Evolutionary conservation across 2,797 vertebrate genomes (phyloP).

Genomic region (Enteromius argenteus): DNA sequence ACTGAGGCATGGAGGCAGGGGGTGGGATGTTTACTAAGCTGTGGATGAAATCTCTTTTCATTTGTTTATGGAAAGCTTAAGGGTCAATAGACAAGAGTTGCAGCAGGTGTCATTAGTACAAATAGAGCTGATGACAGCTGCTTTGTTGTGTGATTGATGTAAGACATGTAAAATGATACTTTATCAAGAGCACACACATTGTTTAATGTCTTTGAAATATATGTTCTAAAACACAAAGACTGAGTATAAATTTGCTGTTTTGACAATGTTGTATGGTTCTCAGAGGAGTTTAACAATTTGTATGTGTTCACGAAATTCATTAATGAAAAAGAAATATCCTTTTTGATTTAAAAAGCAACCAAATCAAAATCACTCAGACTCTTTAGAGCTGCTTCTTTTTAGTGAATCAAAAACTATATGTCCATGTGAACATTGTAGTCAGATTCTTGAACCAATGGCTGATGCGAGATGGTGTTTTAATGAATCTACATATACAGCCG

Average conservation of each 20-base stretch:
- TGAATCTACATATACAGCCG: not conserved
- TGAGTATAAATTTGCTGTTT: not conserved
- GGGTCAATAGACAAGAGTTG: conserved; percentile 31
- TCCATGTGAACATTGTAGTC: too few relatives aligned
- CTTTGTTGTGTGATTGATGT: conserved; percentile 28
- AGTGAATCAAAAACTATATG: not conserved
- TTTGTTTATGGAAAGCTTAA: conserved; percentile 46
- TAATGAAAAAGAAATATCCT: not conserved
- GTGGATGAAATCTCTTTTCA: conserved; percentile 49
- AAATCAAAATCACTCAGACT: not conserved
- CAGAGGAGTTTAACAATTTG: not conserved
- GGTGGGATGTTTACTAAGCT: conserved; percentile 51
- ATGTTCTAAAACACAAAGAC: not conserved
- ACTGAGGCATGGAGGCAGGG: conserved; percentile 29
- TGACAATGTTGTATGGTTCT: not conserved
- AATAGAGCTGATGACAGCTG: conserved; percentile 21
- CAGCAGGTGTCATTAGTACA: conserved; percentile 28
- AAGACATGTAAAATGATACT: conserved; percentile 19
- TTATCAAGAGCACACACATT: not conserved
- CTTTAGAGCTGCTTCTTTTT: not conserved
- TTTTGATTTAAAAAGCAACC: not conserved
- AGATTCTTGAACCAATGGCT: too few relatives aligned
- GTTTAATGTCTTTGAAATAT: conserved; percentile 6
- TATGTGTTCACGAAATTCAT: not conserved
- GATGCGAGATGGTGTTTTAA: not conserved